Conservation (phyloP, 2,113 vertebrate genomes). For the Delphinapterus leucas region DNA sequence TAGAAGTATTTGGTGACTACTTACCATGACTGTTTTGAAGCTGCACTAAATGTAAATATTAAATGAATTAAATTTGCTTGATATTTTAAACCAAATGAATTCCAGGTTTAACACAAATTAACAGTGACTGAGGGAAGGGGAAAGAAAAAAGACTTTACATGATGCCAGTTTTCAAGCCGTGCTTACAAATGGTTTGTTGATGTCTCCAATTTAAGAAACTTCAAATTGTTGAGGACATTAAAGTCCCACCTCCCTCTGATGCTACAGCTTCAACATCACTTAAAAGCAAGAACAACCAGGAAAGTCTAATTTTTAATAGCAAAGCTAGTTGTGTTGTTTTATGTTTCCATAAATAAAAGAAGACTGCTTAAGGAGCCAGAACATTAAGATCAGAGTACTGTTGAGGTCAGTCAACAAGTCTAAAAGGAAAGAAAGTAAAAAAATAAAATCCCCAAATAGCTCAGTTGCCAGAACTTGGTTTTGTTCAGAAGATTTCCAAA, state of each 20-base stretch:
- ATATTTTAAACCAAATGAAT: conserved; percentile 1
- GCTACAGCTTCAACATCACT: not conserved
- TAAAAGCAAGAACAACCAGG: not conserved
- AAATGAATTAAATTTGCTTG: not conserved
- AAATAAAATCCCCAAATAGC: not conserved
- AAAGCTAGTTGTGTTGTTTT: not conserved
- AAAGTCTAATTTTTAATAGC: not conserved
- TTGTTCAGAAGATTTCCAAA: not conserved
- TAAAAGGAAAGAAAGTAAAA: not conserved
- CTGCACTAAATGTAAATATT: not conserved
- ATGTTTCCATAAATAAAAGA: not conserved
- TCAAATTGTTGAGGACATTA: not conserved
- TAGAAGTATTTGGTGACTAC: not conserved
- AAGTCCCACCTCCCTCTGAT: not conserved
- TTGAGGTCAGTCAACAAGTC: not conserved
- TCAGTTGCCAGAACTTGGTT: not conserved
- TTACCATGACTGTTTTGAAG: not conserved
- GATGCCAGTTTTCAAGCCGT: not conserved
- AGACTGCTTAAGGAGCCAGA: not conserved
- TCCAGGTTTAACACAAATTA: conserved; percentile 22
- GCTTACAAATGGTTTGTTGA: not conserved
- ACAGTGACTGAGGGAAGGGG: not conserved
- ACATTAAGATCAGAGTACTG: not conserved
- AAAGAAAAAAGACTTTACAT: conserved; percentile 14
- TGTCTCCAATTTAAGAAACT: not conserved